Conservation (phyloP, 1,140 invertebrate species). For the Drosophila miranda region DNA sequence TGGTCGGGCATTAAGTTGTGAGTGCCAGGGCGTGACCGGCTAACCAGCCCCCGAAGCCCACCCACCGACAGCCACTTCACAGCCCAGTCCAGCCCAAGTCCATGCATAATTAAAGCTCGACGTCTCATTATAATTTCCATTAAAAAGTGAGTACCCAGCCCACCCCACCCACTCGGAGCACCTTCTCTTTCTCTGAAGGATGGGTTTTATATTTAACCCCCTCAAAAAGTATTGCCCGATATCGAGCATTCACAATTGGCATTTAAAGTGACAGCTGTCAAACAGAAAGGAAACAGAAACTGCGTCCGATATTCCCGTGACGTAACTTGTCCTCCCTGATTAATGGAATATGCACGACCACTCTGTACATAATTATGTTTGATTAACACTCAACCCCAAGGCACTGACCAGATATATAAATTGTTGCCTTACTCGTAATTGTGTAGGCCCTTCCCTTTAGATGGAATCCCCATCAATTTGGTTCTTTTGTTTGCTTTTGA, state of each 20-base stretch:
- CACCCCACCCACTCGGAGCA: constrained; percentile 10
- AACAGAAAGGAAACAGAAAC: background rate
- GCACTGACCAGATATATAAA: constrained; percentile 31
- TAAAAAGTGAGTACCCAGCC: constrained; percentile 55
- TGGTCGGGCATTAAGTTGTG: constrained; percentile 70
- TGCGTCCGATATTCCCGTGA: constrained; percentile 1
- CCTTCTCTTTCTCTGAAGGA: constrained; percentile 4
- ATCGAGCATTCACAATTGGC: constrained; percentile 19
- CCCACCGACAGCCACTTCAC: constrained; percentile 3
- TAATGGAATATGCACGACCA: constrained; percentile 66
- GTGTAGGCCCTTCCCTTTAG: constrained; percentile 32
- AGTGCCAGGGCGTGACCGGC: constrained; percentile 56
- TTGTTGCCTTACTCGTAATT: constrained; percentile 55
- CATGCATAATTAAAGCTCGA: constrained; percentile 71
- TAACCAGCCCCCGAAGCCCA: constrained; percentile 10
- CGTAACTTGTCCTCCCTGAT: constrained; percentile 8
- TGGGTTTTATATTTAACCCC: constrained; percentile 17
- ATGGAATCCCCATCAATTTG: constrained; percentile 10
- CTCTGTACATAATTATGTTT: constrained; percentile 67
- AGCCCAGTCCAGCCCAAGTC: constrained; percentile 6
- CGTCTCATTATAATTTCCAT: constrained; percentile 79
- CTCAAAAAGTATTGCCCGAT: constrained; percentile 9
- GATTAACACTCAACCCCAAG: constrained; percentile 54
- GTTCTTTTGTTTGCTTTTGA: constrained; percentile 39
- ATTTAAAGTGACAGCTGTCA: constrained; percentile 69